A percentile compares a stretch with the other conserved stretches of the same genome.
phyloP scores from a whole-genome alignment of 1,140 invertebrate genomes.

The Protaetia brevitarsis region DNA sequence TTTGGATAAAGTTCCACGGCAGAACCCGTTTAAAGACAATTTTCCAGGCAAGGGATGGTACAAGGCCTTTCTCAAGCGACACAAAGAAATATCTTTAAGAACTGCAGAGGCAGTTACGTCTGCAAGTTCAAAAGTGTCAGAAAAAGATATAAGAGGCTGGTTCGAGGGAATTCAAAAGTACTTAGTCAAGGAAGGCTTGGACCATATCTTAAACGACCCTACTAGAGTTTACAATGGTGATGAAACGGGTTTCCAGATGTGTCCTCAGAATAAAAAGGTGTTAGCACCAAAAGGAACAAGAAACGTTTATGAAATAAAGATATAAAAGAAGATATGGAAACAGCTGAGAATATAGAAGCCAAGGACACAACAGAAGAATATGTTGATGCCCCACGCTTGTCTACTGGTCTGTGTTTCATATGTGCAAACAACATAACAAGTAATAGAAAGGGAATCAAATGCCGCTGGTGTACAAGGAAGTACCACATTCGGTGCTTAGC shows the following conservation, averaged over 20 bases:
- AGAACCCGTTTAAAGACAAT: neutral
- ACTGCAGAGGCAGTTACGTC: constrained; percentile 18
- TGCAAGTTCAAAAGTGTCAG: neutral
- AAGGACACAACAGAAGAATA: neutral
- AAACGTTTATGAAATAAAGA: no score
- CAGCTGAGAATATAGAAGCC: neutral
- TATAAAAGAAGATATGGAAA: neutral
- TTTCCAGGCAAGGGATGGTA: constrained; percentile 15
- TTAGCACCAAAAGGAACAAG: no score
- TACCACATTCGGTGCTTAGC: neutral
- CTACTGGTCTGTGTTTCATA: neutral
- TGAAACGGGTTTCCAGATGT: no score
- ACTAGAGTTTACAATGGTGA: constrained; percentile 6
- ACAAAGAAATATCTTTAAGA: neutral
- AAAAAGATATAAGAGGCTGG: constrained; percentile 5
- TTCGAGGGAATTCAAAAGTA: constrained; percentile 1
- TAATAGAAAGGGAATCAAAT: neutral
- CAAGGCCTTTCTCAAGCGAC: constrained; percentile 5
- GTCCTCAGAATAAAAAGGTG: no score
- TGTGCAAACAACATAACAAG: neutral
- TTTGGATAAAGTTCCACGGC: neutral
- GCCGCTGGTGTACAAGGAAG: neutral
- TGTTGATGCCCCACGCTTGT: neutral
- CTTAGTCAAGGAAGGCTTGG: neutral
- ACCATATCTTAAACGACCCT: neutral